Evolutionary conservation across 2,797 vertebrate genomes (phyloP), one percentile per base, ranked within the genome.

Genomic region (Sandelia bainsii): DNA sequence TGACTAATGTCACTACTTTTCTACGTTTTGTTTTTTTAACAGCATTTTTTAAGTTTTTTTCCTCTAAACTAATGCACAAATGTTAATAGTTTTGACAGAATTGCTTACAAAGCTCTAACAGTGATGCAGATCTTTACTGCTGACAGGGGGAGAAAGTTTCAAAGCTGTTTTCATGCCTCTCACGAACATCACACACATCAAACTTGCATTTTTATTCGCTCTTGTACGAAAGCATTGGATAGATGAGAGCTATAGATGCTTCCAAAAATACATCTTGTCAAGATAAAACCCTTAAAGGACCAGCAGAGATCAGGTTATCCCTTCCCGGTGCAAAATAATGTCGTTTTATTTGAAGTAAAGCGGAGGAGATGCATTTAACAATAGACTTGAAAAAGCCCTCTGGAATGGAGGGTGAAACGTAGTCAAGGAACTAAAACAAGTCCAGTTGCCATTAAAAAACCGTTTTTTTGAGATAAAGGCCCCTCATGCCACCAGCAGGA

Each of bases 31-130:
- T 34, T 58, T 39, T 23, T 66, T 63, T 8, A 8, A 40, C 45
- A 73, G 51, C 45, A 78, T 76, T 63, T 32, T 75, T 64, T 32
- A 32, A 1, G 5, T 69, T 56, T 66, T 65, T 19, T 11, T 29
- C 17, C 46, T 69, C 68, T 62, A 60, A 85, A 80, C 77, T 84
- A 89, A 88, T 88, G 75, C 83, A 86, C 79, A 86, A 81, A 90
- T 87, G 83, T 83, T 92, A 93, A 91, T 89, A 89, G 91, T 87
- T 92, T 84, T 72, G 90, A 91, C 85, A 90, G 87, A 91, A 86
- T 27, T 91, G 90, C 90, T 91, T 91, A 91, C 85, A 81, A 87
- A 90, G 87, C 80, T 69, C 49, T 4, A 54, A 74, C 75, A 61
- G 71, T 17, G 49, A 52, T 6, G 9, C n/a, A 22, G 48, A 62